Base-by-base conservation (phyloP, 1,140 invertebrate genomes). In the Diploscapter pachys region DNA sequence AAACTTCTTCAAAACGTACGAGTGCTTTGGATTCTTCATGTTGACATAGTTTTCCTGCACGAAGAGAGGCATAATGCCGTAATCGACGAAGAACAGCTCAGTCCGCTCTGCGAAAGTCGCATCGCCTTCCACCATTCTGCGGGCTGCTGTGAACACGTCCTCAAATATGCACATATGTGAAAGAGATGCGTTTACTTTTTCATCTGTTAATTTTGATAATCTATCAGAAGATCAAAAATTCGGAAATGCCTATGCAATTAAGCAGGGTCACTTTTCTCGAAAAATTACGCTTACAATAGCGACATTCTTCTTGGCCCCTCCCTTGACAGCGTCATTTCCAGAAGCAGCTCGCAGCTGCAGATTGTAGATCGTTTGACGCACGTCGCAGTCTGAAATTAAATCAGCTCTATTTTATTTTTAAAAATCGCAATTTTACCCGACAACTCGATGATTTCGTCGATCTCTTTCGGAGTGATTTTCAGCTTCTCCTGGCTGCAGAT, bases 1-100 rank as follows among this genome's bases (percentile, higher is more conserved):
- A 3, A 31, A 72, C 11, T 54, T 6, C 5, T 6, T 9, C 2
- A 67, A 4, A 69, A 61, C 57, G 50, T 13, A 76, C 0, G 49
- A 63, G 5, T 83, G 78, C 50, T 73, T 72, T 68, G 74, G 56
- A 66, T 71, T 57, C 13, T 78, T 73, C 64, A 85, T 81, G 72
- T 80, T 89, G 0, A 93, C 87, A 88, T 99, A 99, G 88, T 99
- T 99, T 86, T 99, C 96, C 85, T 98, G 94, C 0, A 99, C 93
- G 88, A 99, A 99, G 31, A 99, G 88, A 5, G 95, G 93, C 4
- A 91, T 91, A 73, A 99, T 90, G 82, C 90, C 94, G 87, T 99
- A 99, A 88, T 99, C 97, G 79, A 94, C 91, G 87, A 99, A 99
- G 87, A 98, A 99, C 59, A 99, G 86, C 83, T 93, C 92, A 63